These are phyloP conservation scores for Abrostola triplasia DNA, from an alignment of 2,888 invertebrate genomes.

Conservation along the genomic window DNA sequence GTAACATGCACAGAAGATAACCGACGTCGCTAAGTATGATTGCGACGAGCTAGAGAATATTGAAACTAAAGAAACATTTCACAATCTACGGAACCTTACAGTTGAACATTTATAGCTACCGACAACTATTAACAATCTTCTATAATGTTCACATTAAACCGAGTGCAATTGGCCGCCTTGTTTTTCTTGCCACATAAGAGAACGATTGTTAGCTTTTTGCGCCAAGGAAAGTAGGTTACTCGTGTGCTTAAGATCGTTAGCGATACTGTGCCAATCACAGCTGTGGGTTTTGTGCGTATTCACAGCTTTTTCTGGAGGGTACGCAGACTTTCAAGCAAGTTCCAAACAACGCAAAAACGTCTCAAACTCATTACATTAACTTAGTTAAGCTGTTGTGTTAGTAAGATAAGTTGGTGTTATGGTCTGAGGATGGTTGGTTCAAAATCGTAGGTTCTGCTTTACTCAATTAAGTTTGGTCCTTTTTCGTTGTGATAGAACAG, in stretches of 20 bases:
- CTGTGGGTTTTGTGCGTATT: constrained; percentile 50
- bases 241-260: constrained; percentile 65
- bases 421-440: no score
- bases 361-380: neutral
- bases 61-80: neutral
- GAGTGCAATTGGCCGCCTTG: constrained; percentile 43
- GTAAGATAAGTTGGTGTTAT: constrained; percentile 1
- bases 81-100: constrained; percentile 15
- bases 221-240: constrained; percentile 66
- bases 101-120: constrained; percentile 7
- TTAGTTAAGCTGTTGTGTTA: neutral
- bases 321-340: constrained; percentile 24
- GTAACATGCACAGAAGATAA: no score
- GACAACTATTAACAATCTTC: constrained; percentile 32
- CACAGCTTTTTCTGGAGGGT: constrained; percentile 20
- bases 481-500: no score
- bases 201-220: constrained; percentile 66
- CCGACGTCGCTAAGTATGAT: no score
- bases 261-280: constrained; percentile 62
- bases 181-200: constrained; percentile 58
- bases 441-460: no score
- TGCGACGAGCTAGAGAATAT: neutral
- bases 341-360: neutral
- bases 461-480: no score
- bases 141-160: constrained; percentile 53